A percentile compares a stretch with the other conserved stretches of the same genome.
These are phyloP conservation scores for Astropecten irregularis DNA, from an alignment of 53 echinoderm and acorn worm genomes.

Conservation along the genomic window DNA sequence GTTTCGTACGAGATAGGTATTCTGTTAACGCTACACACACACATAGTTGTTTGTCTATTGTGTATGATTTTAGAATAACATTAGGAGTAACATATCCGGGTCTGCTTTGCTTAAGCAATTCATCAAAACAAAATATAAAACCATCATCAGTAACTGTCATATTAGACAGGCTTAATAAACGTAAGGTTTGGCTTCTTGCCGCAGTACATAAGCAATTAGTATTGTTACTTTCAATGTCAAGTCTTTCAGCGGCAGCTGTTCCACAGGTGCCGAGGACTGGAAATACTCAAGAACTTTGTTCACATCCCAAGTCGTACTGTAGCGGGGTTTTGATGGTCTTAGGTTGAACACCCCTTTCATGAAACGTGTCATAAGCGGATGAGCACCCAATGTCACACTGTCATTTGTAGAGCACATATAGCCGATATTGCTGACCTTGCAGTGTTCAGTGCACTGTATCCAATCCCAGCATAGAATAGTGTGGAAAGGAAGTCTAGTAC, in stretches of 20 bases:
- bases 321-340: no score
- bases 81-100: constrained; percentile 1
- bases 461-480: no score
- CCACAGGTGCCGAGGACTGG: background rate
- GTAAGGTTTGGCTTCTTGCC: background rate
- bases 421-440: constrained; percentile 44
- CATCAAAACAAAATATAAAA: constrained; percentile 7
- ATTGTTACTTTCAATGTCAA: background rate
- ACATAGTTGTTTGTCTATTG: background rate
- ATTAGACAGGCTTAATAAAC: background rate
- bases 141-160: background rate
- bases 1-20: no score
- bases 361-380: no score
- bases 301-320: constrained; percentile 7
- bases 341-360: no score
- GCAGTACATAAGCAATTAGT: background rate
- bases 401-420: no score
- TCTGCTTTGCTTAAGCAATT: constrained; percentile 18
- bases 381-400: no score
- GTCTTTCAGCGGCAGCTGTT: background rate
- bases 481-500: constrained; percentile 45
- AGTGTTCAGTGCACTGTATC: no score
- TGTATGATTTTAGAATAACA: background rate
- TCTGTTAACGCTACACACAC: background rate
- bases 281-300: background rate